phyloP scores from a whole-genome alignment of 2,888 invertebrate species.

The Pterostichus madidus region DNA sequence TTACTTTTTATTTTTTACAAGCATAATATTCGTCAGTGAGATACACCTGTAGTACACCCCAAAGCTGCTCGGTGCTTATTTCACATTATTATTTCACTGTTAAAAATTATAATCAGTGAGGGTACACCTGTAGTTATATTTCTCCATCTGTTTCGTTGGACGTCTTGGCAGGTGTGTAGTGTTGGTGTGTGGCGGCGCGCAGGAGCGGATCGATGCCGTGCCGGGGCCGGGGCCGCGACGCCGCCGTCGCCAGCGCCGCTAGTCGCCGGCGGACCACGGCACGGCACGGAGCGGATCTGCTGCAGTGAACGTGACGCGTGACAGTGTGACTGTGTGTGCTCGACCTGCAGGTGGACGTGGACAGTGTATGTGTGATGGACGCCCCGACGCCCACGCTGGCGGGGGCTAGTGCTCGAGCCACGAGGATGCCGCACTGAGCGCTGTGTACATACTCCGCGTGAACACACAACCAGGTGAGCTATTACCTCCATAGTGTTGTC shows the following conservation, averaged over 20 bases:
- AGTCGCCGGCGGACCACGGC: conserved; percentile 55
- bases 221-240: conserved; percentile 42
- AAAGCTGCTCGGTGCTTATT: no score
- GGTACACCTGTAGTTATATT: no score
- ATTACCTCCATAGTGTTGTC: no score
- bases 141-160: no score
- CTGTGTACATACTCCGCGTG: neutral
- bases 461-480: no score
- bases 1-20: no score
- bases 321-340: conserved; percentile 9
- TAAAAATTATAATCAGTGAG: no score
- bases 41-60: no score
- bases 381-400: neutral
- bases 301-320: conserved; percentile 27
- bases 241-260: conserved; percentile 18
- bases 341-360: neutral
- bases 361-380: conserved; percentile 10
- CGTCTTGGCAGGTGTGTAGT: conserved; percentile 33
- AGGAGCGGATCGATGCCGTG: conserved; percentile 42
- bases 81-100: no score
- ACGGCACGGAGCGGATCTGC: neutral
- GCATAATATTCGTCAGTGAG: no score
- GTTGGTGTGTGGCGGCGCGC: conserved; percentile 5
- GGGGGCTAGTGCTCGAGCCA: neutral
- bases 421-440: neutral